These are phyloP conservation scores for Ictalurus punctatus DNA, from an alignment of 2,113 vertebrate species.

Conservation along the genomic window DNA sequence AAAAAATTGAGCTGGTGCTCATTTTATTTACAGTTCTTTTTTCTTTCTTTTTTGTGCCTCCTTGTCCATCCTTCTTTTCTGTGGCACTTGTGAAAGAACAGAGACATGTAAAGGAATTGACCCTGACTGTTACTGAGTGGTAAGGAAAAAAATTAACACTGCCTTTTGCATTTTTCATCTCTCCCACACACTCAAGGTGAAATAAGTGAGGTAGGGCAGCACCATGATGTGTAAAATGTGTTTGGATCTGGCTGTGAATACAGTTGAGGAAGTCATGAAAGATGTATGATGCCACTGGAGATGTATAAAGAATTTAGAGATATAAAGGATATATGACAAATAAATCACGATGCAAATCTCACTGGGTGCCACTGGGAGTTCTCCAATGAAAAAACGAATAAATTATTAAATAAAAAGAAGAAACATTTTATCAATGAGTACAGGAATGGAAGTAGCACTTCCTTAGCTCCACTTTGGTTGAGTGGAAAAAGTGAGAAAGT, in stretches of 20 bases:
- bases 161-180: constrained; percentile 68
- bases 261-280: constrained; percentile 72
- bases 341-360: constrained; percentile 82
- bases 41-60: neutral
- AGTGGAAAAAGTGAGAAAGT: constrained; percentile 28
- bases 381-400: constrained; percentile 72
- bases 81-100: constrained; percentile 22
- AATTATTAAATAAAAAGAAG: constrained; percentile 74
- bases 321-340: constrained; percentile 82
- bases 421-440: constrained; percentile 75
- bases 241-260: constrained; percentile 71
- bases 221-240: constrained; percentile 73
- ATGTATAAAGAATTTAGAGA: constrained; percentile 81
- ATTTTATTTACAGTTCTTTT: constrained; percentile 27
- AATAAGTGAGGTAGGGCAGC: constrained; percentile 61
- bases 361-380: constrained; percentile 73
- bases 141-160: constrained; percentile 62
- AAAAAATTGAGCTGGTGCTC: neutral
- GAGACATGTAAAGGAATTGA: constrained; percentile 44
- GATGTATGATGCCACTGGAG: constrained; percentile 75
- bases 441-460: constrained; percentile 55
- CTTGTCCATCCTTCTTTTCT: neutral
- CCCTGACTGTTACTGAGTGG: constrained; percentile 45
- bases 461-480: constrained; percentile 7
- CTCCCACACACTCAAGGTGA: constrained; percentile 66